Evolutionary conservation across 1,140 invertebrate species (phyloP).

Genomic region (Aphaenogaster rudis): DNA sequence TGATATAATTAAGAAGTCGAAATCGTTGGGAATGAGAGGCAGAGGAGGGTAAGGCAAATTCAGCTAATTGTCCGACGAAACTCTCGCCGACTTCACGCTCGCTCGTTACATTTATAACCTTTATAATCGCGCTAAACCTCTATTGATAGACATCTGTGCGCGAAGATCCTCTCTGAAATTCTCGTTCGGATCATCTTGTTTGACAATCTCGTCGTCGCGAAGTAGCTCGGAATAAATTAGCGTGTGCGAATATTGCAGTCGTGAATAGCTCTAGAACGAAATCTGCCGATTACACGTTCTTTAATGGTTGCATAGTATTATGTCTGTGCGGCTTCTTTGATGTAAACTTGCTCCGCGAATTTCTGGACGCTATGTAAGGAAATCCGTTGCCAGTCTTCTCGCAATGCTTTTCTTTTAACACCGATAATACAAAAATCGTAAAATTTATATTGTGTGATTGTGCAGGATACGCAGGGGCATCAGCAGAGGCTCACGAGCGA

Average conservation of each 20-base stretch:
- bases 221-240: not conserved
- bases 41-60: slow-evolving; percentile 80
- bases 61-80: not conserved
- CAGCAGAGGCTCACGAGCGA: slow-evolving; percentile 74
- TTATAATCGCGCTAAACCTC: not conserved
- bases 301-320: too few relatives aligned
- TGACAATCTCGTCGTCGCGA: too few relatives aligned
- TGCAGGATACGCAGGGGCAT: slow-evolving; percentile 65
- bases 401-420: not conserved
- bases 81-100: too few relatives aligned
- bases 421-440: not conserved
- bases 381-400: not conserved
- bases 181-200: not conserved
- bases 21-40: slow-evolving; percentile 79
- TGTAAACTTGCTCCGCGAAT: not conserved
- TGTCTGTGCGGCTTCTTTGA: not conserved
- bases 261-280: not conserved
- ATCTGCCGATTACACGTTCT: not conserved
- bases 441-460: not conserved
- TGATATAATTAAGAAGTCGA: slow-evolving; percentile 85
- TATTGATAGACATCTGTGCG: not conserved
- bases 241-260: not conserved
- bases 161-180: not conserved
- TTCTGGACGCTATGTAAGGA: not conserved
- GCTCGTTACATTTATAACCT: slow-evolving; percentile 33